phyloP scores from a whole-genome alignment of 1,140 invertebrate genomes.

The Panagrolaimus sp. region DNA sequence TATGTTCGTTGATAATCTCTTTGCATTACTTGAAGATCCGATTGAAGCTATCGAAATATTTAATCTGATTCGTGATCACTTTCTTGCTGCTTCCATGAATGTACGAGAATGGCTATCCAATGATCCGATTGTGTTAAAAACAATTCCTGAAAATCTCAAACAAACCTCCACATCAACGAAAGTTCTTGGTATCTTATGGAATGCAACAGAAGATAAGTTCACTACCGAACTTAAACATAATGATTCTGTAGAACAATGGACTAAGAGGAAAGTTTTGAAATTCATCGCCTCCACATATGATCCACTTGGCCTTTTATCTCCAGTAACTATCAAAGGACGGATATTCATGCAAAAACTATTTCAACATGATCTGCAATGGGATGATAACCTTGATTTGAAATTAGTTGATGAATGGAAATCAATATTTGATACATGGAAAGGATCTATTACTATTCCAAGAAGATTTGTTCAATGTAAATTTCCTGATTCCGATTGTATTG shows the following conservation, averaged over 20 bases:
- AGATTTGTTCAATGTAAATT: no score
- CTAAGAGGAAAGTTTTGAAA: neutral
- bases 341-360: neutral
- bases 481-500: no score
- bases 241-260: neutral
- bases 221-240: neutral
- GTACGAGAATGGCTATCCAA: slow-evolving; percentile 24
- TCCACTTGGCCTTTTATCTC: neutral
- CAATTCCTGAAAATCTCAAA: neutral
- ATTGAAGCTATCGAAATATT: slow-evolving; percentile 3
- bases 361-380: no score
- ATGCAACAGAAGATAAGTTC: neutral
- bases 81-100: slow-evolving; percentile 21
- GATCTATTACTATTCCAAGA: no score
- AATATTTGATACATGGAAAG: no score
- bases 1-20: neutral
- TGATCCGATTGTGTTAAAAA: neutral
- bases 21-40: neutral
- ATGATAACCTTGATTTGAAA: no score
- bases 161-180: neutral
- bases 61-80: slow-evolving; percentile 13
- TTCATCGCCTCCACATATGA: neutral
- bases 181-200: neutral
- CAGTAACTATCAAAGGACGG: neutral
- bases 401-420: no score